Evolutionary conservation across 2,113 vertebrate genomes (phyloP).

Genomic region (Pandion haliaetus): DNA sequence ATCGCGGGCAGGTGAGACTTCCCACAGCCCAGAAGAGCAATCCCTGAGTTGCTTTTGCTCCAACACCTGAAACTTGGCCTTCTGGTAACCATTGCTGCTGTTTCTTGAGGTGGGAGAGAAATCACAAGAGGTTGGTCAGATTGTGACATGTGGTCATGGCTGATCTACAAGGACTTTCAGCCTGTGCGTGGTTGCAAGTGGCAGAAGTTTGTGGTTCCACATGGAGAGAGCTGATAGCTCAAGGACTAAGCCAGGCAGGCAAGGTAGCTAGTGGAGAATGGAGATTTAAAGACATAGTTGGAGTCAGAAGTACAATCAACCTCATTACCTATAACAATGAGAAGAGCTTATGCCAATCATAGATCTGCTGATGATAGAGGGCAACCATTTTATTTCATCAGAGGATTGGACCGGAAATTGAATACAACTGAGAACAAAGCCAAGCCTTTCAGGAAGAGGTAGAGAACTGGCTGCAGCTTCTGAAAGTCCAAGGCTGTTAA

Average conservation of each 20-base stretch:
- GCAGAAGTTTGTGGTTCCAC: background rate
- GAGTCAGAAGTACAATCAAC: background rate
- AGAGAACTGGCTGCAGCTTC: background rate
- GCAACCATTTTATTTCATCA: background rate
- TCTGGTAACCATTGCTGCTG: background rate
- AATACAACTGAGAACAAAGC: background rate
- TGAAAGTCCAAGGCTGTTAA: background rate
- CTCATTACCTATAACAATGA: background rate
- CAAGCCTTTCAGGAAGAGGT: background rate
- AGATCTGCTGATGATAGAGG: background rate
- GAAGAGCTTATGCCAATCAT: background rate
- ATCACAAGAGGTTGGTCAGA: background rate
- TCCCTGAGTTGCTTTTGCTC: background rate
- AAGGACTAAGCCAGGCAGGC: background rate
- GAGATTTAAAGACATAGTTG: background rate
- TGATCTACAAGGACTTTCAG: background rate
- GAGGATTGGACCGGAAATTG: background rate
- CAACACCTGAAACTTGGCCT: background rate
- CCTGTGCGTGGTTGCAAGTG: background rate
- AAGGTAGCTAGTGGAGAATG: background rate
- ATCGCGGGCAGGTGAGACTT: background rate
- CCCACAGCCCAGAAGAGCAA: background rate
- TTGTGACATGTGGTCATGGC: background rate
- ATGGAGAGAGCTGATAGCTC: background rate
- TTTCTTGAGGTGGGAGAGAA: background rate